Percentiles rank a stretch among this genome's conserved stretches.
phyloP scores from a whole-genome alignment of 2,888 invertebrate genomes.

The Cancer borealis region DNA sequence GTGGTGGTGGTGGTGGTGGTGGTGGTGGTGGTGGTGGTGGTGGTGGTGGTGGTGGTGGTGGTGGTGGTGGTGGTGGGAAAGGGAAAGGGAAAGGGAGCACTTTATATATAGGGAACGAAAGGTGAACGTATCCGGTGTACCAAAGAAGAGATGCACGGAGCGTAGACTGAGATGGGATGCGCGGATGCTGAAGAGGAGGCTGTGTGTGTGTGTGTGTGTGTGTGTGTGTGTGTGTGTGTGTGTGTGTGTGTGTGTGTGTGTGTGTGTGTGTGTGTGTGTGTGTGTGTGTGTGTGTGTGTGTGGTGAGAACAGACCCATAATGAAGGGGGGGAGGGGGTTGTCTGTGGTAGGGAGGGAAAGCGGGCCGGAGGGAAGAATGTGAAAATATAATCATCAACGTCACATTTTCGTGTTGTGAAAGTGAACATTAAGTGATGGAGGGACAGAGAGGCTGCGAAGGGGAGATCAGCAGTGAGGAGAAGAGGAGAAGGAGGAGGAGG shows the following conservation, averaged over 20 bases:
- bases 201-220: background rate
- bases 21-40: background rate
- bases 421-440: background rate
- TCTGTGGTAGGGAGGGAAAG: background rate
- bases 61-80: background rate
- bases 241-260: background rate
- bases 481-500: background rate
- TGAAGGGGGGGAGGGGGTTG: background rate
- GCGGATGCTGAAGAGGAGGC: too few species aligned
- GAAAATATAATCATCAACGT: background rate
- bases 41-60: background rate
- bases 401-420: background rate
- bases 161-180: too few species aligned
- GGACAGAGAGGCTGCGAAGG: background rate
- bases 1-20: background rate
- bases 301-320: background rate
- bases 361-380: background rate
- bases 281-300: conserved; percentile 3
- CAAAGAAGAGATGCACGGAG: too few species aligned
- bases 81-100: too few species aligned
- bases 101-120: too few species aligned
- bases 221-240: conserved; percentile 36
- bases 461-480: background rate
- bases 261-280: background rate
- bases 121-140: too few species aligned